A percentile compares a stretch with the other conserved stretches of the same genome.
phyloP scores from a whole-genome alignment of 2,888 invertebrate genomes.

The Tachina lurida region DNA sequence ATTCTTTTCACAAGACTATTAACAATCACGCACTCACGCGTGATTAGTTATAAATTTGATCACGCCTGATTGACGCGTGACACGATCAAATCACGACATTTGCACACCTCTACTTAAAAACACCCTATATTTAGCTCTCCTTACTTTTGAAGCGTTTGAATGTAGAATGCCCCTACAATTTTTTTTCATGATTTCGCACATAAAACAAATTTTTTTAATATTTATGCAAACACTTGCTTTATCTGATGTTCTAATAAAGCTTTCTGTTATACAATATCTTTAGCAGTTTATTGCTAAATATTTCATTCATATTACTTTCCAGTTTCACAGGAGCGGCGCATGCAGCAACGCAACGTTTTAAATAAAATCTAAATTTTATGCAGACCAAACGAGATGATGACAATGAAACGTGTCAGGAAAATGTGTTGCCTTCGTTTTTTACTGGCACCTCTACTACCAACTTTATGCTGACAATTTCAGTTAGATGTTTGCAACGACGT shows the following conservation, averaged over 20 bases:
- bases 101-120: no score
- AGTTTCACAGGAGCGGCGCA: conserved; percentile 30
- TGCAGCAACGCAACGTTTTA: conserved; percentile 28
- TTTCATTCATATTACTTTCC: conserved; percentile 51
- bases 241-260: neutral
- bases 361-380: conserved; percentile 60
- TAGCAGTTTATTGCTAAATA: conserved; percentile 41
- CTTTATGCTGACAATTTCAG: conserved; percentile 35
- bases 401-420: conserved; percentile 57
- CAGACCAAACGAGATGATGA: conserved; percentile 51
- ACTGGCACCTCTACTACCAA: neutral
- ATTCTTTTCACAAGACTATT: no score
- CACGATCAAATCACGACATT: no score
- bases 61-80: no score
- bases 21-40: no score
- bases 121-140: no score
- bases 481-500: conserved; percentile 7
- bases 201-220: neutral
- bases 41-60: no score
- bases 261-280: conserved; percentile 19
- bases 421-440: conserved; percentile 46
- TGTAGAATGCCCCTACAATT: neutral
- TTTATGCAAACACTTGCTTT: conserved; percentile 23
- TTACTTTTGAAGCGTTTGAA: no score
- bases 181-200: neutral